Evolutionary conservation across 1,140 invertebrate genomes (phyloP).

Genomic region (Adelges cooleyi): DNA sequence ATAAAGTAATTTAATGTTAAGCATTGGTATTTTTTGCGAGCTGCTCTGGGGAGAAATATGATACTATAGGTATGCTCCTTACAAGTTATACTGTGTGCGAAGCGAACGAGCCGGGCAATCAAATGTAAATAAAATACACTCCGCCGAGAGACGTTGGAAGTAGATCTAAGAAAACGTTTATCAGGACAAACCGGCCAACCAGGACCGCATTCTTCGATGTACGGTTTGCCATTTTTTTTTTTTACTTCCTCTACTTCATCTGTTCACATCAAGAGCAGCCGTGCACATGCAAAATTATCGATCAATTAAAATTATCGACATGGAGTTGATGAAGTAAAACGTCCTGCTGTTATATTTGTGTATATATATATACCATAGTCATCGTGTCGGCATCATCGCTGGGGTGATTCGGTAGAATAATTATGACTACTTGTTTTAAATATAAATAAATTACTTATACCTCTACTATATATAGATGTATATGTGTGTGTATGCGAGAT

Average conservation of each 20-base stretch:
- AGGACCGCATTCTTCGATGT: slow-evolving; percentile 13
- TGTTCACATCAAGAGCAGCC: neutral
- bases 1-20: no score
- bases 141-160: neutral
- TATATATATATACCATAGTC: no score
- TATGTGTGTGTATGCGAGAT: neutral
- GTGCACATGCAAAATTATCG: neutral
- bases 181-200: slow-evolving; percentile 24
- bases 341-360: no score
- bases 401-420: no score
- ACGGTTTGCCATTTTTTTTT: slow-evolving; percentile 21
- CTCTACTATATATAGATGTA: neutral
- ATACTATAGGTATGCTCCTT: neutral
- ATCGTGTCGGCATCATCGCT: no score
- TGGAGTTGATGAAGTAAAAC: neutral
- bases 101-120: neutral
- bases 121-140: no score
- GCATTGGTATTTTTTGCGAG: neutral
- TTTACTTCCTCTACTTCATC: neutral
- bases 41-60: neutral
- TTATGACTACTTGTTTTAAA: slow-evolving; percentile 3
- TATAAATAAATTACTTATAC: neutral
- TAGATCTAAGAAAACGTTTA: slow-evolving; percentile 27
- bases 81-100: neutral
- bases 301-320: slow-evolving; percentile 12